These are phyloP conservation scores for Halcyon badia DNA, from an alignment of 2,797 vertebrate species.

Conservation along the genomic window DNA sequence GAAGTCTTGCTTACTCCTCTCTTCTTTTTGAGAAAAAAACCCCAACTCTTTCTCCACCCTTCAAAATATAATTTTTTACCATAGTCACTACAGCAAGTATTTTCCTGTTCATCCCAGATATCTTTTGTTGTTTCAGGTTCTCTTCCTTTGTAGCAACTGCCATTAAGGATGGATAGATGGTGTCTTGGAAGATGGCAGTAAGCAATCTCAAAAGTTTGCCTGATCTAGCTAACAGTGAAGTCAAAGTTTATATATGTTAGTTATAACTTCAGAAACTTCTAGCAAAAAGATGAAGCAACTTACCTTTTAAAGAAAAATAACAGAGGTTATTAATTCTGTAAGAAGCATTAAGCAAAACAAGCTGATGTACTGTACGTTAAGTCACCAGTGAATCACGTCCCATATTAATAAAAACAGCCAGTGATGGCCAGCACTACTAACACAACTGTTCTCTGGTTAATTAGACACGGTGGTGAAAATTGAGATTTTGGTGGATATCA, in stretches of 20 bases:
- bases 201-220: not conserved
- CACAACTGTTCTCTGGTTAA: not conserved
- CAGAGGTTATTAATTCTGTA: not conserved
- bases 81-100: not conserved
- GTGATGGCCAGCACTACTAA: not conserved
- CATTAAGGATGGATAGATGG: not conserved
- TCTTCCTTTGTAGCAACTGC: not conserved
- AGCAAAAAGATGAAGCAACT: not conserved
- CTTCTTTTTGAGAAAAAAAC: not conserved
- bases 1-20: no score
- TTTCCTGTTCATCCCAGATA: not conserved
- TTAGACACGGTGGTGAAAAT: not conserved
- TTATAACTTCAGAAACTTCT: not conserved
- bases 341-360: not conserved
- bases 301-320: not conserved
- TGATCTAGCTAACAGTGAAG: not conserved
- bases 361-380: not conserved
- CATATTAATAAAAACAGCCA: not conserved
- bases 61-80: not conserved
- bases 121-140: not conserved
- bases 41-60: fast-evolving
- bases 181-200: not conserved
- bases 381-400: not conserved
- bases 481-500: not conserved
- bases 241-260: not conserved